These are phyloP conservation scores for Caradrina clavipalpis DNA, from an alignment of 2,888 invertebrate species.

Conservation along the genomic window DNA sequence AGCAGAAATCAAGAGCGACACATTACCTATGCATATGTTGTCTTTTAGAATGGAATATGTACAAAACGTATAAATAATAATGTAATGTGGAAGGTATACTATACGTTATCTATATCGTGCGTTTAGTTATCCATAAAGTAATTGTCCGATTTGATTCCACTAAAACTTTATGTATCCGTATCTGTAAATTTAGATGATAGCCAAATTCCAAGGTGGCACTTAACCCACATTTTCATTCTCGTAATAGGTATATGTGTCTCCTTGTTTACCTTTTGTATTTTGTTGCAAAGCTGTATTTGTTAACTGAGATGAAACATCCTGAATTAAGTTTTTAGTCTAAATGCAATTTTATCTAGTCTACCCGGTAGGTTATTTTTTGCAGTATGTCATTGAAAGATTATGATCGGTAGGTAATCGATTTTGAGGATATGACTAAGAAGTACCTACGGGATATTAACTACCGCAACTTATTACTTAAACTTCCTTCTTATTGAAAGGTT, in stretches of 20 bases:
- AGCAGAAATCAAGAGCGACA: conserved; percentile 5
- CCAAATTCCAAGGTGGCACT: neutral
- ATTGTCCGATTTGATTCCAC: neutral
- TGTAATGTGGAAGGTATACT: too few species aligned
- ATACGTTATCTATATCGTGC: neutral
- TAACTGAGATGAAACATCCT: too few species aligned
- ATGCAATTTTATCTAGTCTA: neutral
- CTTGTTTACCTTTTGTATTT: too few species aligned
- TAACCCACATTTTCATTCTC: too few species aligned
- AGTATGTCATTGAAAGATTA: conserved; percentile 8
- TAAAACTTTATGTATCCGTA: conserved; percentile 36
- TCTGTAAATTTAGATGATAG: conserved; percentile 8
- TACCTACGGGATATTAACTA: conserved; percentile 41
- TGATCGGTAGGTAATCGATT: neutral
- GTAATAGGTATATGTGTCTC: too few species aligned
- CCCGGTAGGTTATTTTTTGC: neutral
- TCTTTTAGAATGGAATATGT: too few species aligned
- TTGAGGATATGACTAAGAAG: conserved; percentile 50
- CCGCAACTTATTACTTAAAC: conserved; percentile 10
- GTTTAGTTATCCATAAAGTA: neutral
- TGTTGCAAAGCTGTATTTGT: too few species aligned
- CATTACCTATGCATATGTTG: neutral
- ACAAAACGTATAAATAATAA: too few species aligned
- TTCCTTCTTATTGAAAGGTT: conserved; percentile 17
- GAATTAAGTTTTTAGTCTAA: neutral